Percentiles rank a stretch among this genome's conserved stretches.
Conservation (phyloP, 2,113 vertebrate genomes). For the Proterorhinus semilunaris region DNA sequence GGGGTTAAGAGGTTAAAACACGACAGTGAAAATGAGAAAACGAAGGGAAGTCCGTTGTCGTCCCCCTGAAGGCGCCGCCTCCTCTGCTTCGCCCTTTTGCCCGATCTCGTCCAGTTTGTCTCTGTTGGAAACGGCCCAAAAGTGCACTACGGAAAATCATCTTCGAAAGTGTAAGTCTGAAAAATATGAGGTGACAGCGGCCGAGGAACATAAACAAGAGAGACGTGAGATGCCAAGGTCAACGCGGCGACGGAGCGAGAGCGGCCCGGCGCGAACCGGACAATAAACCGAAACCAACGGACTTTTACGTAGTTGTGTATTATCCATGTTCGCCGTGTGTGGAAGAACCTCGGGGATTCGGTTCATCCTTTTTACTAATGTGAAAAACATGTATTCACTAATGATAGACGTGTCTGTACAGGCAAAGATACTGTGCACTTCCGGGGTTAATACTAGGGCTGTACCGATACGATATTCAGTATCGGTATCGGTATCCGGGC, state of each 20-base stretch:
- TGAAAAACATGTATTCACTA: too few relatives aligned
- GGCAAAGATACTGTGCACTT: too few relatives aligned
- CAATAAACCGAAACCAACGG: neutral
- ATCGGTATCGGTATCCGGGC: too few relatives aligned
- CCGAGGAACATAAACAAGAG: neutral
- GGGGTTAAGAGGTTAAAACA: too few relatives aligned
- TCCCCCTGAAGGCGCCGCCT: slow-evolving; percentile 21
- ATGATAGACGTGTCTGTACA: too few relatives aligned
- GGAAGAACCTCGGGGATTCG: too few relatives aligned
- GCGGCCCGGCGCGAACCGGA: neutral
- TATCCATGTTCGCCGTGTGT: too few relatives aligned
- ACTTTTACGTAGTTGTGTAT: too few relatives aligned
- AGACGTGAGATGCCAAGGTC: slow-evolving; percentile 1
- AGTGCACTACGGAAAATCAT: slow-evolving; percentile 39
- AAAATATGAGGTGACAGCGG: slow-evolving; percentile 13
- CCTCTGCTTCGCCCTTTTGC: neutral
- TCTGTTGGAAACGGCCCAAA: slow-evolving; percentile 14
- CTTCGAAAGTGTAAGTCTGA: slow-evolving; percentile 15
- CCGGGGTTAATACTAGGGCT: too few relatives aligned
- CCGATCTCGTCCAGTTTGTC: neutral
- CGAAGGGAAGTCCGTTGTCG: slow-evolving; percentile 19
- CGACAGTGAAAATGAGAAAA: too few relatives aligned
- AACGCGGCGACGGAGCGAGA: neutral
- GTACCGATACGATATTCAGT: too few relatives aligned
- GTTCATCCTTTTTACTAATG: too few relatives aligned